Conservation (phyloP, 2,888 invertebrate genomes). For the Dascillus cervinus region DNA sequence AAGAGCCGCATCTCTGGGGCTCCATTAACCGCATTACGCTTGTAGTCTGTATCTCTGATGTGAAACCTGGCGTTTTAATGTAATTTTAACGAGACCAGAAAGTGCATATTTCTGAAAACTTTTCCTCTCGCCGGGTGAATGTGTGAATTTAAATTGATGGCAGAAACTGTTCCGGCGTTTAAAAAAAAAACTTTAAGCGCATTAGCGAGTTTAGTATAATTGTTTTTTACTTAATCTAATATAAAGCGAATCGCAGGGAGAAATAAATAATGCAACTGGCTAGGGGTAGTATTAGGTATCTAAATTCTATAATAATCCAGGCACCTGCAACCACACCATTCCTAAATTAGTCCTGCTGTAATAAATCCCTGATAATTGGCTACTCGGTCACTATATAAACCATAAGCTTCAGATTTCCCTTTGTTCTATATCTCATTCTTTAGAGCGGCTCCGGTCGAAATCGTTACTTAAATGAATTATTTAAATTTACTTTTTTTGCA, state of each 20-base stretch:
- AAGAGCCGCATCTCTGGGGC: slow-evolving; percentile 24
- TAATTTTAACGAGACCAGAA: slow-evolving; percentile 39
- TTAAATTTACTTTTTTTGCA: background rate
- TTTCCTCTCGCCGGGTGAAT: too few species aligned
- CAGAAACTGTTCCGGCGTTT: slow-evolving; percentile 17
- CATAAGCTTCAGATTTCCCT: slow-evolving; percentile 36
- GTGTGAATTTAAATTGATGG: slow-evolving; percentile 27
- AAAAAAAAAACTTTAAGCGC: slow-evolving; percentile 17
- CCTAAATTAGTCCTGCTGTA: slow-evolving; percentile 36
- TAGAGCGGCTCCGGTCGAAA: too few species aligned
- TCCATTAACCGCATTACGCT: slow-evolving; percentile 31
- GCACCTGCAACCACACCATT: slow-evolving; percentile 38
- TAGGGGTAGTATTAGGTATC: slow-evolving; percentile 27
- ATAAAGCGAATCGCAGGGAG: too few species aligned
- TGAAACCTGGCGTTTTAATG: slow-evolving; percentile 39
- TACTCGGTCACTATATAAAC: slow-evolving; percentile 34
- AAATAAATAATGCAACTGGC: too few species aligned
- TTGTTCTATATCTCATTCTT: slow-evolving; percentile 16
- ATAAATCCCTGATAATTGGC: slow-evolving; percentile 44
- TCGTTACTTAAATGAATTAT: slow-evolving; percentile 1
- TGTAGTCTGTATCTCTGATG: slow-evolving; percentile 30
- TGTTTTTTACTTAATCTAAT: too few species aligned
- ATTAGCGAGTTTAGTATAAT: too few species aligned
- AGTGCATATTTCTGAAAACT: slow-evolving; percentile 30
- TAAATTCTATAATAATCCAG: slow-evolving; percentile 34